A percentile compares a stretch with the other conserved stretches of the same genome.
Conservation (phyloP, 2,113 vertebrate species). For the Xyrauchen texanus region DNA sequence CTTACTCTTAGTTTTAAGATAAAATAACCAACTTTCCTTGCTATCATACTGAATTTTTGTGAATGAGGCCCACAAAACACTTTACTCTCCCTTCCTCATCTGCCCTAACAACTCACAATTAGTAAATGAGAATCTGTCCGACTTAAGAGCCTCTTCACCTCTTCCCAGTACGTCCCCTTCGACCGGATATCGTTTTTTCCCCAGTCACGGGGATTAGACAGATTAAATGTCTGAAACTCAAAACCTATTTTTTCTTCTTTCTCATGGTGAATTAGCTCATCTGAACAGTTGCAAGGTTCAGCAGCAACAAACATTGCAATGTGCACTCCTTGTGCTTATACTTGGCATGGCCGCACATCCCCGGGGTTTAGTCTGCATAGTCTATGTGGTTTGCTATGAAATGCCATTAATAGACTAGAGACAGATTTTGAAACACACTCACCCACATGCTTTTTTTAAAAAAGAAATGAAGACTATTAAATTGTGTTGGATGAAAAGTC, state of each 20-base stretch:
- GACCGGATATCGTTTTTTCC: conserved; percentile 50
- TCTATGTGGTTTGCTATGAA: too few relatives aligned
- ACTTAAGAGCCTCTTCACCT: neutral
- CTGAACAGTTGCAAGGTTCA: conserved; percentile 14
- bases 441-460: too few relatives aligned
- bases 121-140: conserved; percentile 57
- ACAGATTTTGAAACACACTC: too few relatives aligned
- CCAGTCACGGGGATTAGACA: conserved; percentile 69
- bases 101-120: neutral
- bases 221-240: conserved; percentile 71
- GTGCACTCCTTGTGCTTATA: neutral
- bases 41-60: neutral
- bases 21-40: neutral
- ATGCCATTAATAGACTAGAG: too few relatives aligned
- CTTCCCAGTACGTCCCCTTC: conserved; percentile 34
- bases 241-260: conserved; percentile 58
- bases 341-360: too few relatives aligned
- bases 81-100: neutral
- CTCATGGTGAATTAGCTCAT: conserved; percentile 17
- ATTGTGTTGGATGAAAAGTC: too few relatives aligned
- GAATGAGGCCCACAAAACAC: neutral
- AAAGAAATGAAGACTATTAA: too few relatives aligned
- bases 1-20: neutral
- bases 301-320: neutral
- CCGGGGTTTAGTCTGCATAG: too few relatives aligned